Base-by-base conservation (phyloP, 1,140 invertebrate species). In the Mycetomoellerius zeteki region DNA sequence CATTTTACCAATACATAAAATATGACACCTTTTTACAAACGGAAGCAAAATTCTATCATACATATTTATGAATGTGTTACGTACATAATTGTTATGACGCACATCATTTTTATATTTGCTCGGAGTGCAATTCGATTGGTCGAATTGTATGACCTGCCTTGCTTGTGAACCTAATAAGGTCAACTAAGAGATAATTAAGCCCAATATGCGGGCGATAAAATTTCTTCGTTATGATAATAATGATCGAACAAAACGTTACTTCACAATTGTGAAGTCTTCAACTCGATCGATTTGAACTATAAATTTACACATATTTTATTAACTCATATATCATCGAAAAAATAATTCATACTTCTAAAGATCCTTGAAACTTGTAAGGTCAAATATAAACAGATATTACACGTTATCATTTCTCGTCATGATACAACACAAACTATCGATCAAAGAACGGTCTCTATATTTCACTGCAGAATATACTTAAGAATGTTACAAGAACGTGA, bases 151-250 rank as follows among this genome's bases (percentile, higher is more conserved):
- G 43, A 54, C 64, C 43, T 58, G 47, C 7, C 43, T 84, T 21
- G 12, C 62, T 65, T 52, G 10, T 56, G 43, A 24, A 58, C 7
- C 88, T 84, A 30, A 86, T 82, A 77, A 62, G 86, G 76, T 90
- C 71, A 90, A 86, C 43, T 73, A 30, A 37, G 33, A 72, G 54
- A 78, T 90, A 85, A 90, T 90, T 86, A 86, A 88, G 30, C 24
- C n/a, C 62, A 60, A 73, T 85, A 71, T 56, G n/a, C n/a, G 10
- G 19, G 12, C 10, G 43, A 47, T 0, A 19, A 87, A 90, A 73
- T 75, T 84, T 71, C 58, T 24, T 86, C n/a, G 0, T 78, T 56
- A 43, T 5, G 21, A 43, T 8, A 19, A 21, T 54, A n/a, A n/a
- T 7, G 14, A 10, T 52, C 33, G 12, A 37, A 47, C 2, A 33